Evolutionary conservation across 1,140 invertebrate genomes (phyloP), one percentile per base, ranked within the genome.

Genomic region (Drosophila ambigua): DNA sequence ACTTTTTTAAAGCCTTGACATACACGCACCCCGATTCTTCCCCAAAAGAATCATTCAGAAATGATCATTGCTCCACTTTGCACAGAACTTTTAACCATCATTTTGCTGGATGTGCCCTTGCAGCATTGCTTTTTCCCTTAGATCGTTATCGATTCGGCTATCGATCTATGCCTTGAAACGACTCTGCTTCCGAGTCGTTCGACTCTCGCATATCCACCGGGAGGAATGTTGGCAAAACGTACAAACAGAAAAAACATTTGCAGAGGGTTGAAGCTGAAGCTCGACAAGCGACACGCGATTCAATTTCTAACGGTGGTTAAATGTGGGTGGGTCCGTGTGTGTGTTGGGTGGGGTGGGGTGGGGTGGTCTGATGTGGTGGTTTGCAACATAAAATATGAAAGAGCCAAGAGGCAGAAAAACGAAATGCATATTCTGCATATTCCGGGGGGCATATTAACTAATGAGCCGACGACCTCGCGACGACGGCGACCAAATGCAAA

Each of bases 391-490:
- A 61, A 78, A 67, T 49, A 49, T 63, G 46, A 24, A 52, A 31
- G 23, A 49, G 20, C 46, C 46, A 6, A 31, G 35, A 45, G 46
- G 66, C 48, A 44, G 52, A 50, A 53, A 58, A 64, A 48, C 54
- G 51, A 60, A 71, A 58, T 80, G 80, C 61, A 69, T 48, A 69
- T 58, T 87, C 73, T 81, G 82, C 81, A 87, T 77, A 72, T 64
- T 50, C 35, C 45, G 48, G 43, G 46, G 77, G 41, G 57, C 48
- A 64, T 75, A 80, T 85, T 85, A 83, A 73, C 82, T 85, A 85
- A 85, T 85, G 82, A 87, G 82, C 51, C 68, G 73, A 50, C 79
- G 66, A 72, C 79, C 77, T 83, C 80, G 67, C 35, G 35, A 39
- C 35, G 35, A 11, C 35, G 9, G 35, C 35, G 11, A 13, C 35